Percentiles rank a stretch among this genome's conserved stretches.
Conservation (phyloP, 2,888 invertebrate species). For the Drosophila mulleri region DNA sequence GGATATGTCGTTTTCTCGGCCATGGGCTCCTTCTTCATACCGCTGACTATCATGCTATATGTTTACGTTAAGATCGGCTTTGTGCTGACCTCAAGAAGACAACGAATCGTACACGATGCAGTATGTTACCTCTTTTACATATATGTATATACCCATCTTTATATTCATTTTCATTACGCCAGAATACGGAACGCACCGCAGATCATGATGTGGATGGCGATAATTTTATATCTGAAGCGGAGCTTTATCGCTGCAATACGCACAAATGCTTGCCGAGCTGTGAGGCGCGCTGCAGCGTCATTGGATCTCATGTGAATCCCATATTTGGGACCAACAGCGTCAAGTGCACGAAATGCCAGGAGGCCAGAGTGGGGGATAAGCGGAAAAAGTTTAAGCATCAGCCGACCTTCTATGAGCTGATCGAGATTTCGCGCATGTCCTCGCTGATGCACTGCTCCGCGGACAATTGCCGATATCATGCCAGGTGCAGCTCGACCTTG, state of each 20-base stretch:
- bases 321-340: slow-evolving; percentile 61
- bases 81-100: slow-evolving; percentile 92
- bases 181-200: slow-evolving; percentile 83
- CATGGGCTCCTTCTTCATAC: slow-evolving; percentile 97
- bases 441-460: slow-evolving; percentile 80
- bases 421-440: slow-evolving; percentile 81
- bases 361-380: slow-evolving; percentile 54
- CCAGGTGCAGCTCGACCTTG: slow-evolving; percentile 35
- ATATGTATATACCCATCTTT: not conserved
- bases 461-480: slow-evolving; percentile 75
- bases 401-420: slow-evolving; percentile 82
- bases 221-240: slow-evolving; percentile 82
- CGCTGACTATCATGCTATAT: slow-evolving; percentile 97
- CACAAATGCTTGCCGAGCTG: slow-evolving; percentile 70
- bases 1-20: slow-evolving; percentile 98
- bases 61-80: slow-evolving; percentile 97
- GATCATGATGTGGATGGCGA: slow-evolving; percentile 82
- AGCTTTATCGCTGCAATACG: slow-evolving; percentile 79
- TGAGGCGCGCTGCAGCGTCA: slow-evolving; percentile 67
- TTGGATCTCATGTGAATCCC: slow-evolving; percentile 34
- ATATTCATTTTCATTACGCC: not conserved
- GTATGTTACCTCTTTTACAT: slow-evolving; percentile 58
- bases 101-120: slow-evolving; percentile 88
- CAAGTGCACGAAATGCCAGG: slow-evolving; percentile 74
- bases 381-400: slow-evolving; percentile 69